These are phyloP conservation scores for Camelus dromedarius DNA, from an alignment of 2,113 vertebrate genomes.

Conservation along the genomic window DNA sequence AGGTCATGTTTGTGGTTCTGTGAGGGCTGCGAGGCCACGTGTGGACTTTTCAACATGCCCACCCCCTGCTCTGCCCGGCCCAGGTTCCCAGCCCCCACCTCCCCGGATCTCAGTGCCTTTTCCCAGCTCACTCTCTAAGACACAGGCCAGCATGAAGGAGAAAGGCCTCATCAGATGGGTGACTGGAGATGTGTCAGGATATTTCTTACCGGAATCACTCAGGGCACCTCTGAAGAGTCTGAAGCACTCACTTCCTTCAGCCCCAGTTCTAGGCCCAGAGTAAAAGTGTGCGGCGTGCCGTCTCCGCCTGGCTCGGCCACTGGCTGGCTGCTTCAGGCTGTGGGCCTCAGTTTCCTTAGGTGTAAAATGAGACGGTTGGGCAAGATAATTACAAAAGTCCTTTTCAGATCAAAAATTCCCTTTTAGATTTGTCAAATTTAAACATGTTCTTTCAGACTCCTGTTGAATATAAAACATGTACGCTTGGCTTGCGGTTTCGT, in stretches of 20 bases:
- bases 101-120: background rate
- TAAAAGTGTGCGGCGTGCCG: rapidly evolving
- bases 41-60: background rate
- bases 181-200: background rate
- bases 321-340: too few species aligned
- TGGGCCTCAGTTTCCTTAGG: background rate
- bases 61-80: rapidly evolving
- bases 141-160: background rate
- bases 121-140: background rate
- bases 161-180: background rate
- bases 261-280: background rate
- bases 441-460: background rate
- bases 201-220: background rate
- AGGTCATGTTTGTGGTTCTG: background rate
- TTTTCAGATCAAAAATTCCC: background rate
- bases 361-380: background rate
- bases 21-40: background rate
- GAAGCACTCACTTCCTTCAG: rapidly evolving
- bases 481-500: background rate
- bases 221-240: background rate
- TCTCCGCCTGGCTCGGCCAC: background rate
- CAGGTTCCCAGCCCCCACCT: background rate
- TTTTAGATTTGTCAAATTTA: background rate
- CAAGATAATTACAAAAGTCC: background rate
- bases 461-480: background rate